phyloP scores from a whole-genome alignment of 2,888 invertebrate genomes.

The Pristionchus maxplancki region DNA sequence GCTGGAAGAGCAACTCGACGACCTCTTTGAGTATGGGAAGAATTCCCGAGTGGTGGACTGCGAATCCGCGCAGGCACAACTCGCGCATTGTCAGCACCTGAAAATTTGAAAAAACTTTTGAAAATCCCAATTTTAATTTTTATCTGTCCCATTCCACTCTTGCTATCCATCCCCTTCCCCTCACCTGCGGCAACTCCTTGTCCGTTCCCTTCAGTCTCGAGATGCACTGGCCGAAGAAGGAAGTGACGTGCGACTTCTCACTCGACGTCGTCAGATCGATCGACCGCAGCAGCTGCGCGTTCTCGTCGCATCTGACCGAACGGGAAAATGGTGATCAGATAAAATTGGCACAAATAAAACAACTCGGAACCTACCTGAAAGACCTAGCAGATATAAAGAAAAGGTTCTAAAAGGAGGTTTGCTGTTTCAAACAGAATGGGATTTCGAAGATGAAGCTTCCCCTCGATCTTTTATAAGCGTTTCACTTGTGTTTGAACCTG shows the following conservation, averaged over 20 bases:
- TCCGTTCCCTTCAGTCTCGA: constrained; percentile 90
- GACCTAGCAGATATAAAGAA: too few relatives aligned
- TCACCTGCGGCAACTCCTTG: constrained; percentile 88
- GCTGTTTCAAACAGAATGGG: too few relatives aligned
- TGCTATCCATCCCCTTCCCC: not conserved
- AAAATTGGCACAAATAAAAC: not conserved
- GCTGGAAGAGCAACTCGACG: constrained; percentile 96
- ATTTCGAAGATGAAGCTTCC: too few relatives aligned
- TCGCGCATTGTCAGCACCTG: constrained; percentile 84
- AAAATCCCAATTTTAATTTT: too few relatives aligned
- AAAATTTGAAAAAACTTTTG: too few relatives aligned
- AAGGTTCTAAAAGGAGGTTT: too few relatives aligned
- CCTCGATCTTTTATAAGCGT: too few relatives aligned
- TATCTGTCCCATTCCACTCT: too few relatives aligned
- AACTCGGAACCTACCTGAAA: not conserved
- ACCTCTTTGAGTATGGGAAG: constrained; percentile 98
- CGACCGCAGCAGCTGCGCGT: constrained; percentile 82
- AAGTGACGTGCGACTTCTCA: constrained; percentile 88
- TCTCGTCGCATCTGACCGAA: constrained; percentile 84
- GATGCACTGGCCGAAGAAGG: constrained; percentile 90
- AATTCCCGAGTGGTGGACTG: constrained; percentile 98
- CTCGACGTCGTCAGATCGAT: constrained; percentile 87
- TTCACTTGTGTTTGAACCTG: too few relatives aligned
- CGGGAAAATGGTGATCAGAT: not conserved
- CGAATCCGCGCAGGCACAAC: constrained; percentile 86